Evolutionary conservation across 1,140 invertebrate species (phyloP), one percentile per base, ranked within the genome.

Genomic region (Hypsibius dujardini): DNA sequence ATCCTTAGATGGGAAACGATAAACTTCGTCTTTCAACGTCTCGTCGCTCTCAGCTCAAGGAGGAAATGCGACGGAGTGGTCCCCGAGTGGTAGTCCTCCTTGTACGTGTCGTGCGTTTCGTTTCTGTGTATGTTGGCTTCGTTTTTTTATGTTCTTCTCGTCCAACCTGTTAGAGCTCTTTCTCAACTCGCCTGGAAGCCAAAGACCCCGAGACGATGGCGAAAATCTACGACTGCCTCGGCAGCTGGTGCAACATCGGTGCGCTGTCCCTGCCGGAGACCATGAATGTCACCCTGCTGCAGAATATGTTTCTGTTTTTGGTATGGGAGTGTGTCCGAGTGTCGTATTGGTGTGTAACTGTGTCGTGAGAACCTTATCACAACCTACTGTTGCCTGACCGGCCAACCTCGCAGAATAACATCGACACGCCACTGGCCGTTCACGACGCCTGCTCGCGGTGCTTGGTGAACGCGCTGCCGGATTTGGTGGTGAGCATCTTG

Each of bases 211-310:
- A 56, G 7, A 7, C n/a, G 3, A 67, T 67, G 7, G 62, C 62
- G 12, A 67, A 67, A 67, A 42, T 67, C 7, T 67, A 67, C 42
- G 42, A 67, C 45, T 67, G 62, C 62, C 42, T 67, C 7, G 62
- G 62, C 3, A 67, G 7, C 7, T 67, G 62, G 62, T 7, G 7
- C 3, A 42, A 42, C 42, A 42, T 14, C 12, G 42, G 62, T 14
- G 62, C 62, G 7, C 42, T 67, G 62, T 3, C 7, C 7, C 3
- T 42, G 12, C 3, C 12, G 12, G 42, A 67, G 7, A 3, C 42
- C 3, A 12, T 67, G 3, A 7, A 67, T 67, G 45, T 42, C 42
- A 3, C 7, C 7, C 62, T 67, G 7, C 42, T 67, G 7, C 62
- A 67, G 3, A 67, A 67, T 67, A 3, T 67, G 3, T 67, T 67